phyloP scores from a whole-genome alignment of 2,797 vertebrate genomes.

The Urocyon cinereoargenteus region DNA sequence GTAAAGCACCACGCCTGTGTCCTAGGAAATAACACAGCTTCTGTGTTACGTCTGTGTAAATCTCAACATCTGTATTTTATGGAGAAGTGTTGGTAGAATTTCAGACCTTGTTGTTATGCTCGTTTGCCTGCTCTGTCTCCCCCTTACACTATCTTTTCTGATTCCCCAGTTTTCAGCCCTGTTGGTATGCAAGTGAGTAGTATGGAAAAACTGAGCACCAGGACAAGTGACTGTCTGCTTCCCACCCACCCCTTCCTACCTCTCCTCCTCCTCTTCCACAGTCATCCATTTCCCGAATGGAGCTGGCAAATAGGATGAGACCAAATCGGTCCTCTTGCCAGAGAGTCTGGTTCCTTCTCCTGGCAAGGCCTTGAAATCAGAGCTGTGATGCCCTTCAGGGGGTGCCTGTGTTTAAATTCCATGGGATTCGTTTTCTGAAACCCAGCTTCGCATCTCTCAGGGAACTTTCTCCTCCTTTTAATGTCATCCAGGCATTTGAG shows the following conservation, averaged over 20 bases:
- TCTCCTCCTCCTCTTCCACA: background rate
- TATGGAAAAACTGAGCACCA: constrained; percentile 67
- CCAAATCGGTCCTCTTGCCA: constrained; percentile 79
- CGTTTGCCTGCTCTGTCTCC: constrained; percentile 48
- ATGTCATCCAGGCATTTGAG: background rate
- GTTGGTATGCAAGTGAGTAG: background rate
- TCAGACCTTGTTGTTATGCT: background rate
- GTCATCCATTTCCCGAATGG: background rate
- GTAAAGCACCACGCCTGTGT: accelerated
- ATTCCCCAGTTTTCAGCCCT: background rate
- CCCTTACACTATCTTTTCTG: constrained; percentile 41
- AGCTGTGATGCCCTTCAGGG: constrained; percentile 79
- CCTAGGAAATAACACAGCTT: background rate
- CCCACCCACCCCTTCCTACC: background rate
- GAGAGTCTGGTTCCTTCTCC: constrained; percentile 84
- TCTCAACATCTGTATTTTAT: background rate
- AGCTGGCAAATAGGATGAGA: constrained; percentile 57
- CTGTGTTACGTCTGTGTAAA: background rate
- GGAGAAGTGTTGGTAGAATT: background rate
- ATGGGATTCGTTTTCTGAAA: constrained; percentile 85
- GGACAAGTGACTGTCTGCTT: constrained; percentile 50
- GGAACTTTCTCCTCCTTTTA: background rate
- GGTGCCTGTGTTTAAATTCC: constrained; percentile 83
- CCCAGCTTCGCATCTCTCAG: constrained; percentile 62
- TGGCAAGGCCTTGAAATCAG: constrained; percentile 84